A percentile compares a stretch with the other conserved stretches of the same genome.
These are phyloP conservation scores for Ameiurus melas DNA, from an alignment of 2,113 vertebrate genomes.

Conservation along the genomic window DNA sequence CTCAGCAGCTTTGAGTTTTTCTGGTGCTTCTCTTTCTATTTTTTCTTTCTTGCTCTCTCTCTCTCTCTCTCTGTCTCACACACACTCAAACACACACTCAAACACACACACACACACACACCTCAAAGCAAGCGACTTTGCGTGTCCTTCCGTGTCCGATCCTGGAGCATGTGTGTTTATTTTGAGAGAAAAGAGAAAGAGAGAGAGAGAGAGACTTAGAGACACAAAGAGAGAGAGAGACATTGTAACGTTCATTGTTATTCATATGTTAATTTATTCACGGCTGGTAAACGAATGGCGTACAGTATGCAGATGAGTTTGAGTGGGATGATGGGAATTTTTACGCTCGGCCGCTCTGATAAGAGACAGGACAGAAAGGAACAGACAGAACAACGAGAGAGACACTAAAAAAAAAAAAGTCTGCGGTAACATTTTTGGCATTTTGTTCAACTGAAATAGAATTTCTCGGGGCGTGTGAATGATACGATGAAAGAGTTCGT, in stretches of 20 bases:
- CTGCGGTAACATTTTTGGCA: neutral
- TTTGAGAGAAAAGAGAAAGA: neutral
- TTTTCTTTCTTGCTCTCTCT: neutral
- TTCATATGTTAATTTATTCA: conserved; percentile 57
- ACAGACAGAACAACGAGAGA: conserved; percentile 15
- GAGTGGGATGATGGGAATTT: conserved; percentile 50
- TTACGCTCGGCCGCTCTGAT: conserved; percentile 42
- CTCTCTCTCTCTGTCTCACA: conserved; percentile 3
- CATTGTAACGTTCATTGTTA: conserved; percentile 38
- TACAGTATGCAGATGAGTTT: conserved; percentile 51
- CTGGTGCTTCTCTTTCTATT: neutral
- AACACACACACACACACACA: neutral
- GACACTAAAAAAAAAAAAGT: neutral
- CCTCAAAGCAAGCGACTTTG: conserved; percentile 8
- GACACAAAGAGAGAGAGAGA: conserved; percentile 6
- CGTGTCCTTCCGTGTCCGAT: conserved; percentile 7
- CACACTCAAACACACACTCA: neutral
- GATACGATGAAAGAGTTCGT: neutral
- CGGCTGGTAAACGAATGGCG: conserved; percentile 34
- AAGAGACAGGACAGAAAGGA: conserved; percentile 34
- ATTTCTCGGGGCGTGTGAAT: neutral
- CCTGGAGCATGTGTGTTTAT: neutral
- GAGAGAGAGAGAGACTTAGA: neutral
- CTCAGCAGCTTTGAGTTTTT: conserved; percentile 31
- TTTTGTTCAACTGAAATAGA: conserved; percentile 1